Conservation (phyloP, 2,888 invertebrate genomes). For the Plebejus argus region DNA sequence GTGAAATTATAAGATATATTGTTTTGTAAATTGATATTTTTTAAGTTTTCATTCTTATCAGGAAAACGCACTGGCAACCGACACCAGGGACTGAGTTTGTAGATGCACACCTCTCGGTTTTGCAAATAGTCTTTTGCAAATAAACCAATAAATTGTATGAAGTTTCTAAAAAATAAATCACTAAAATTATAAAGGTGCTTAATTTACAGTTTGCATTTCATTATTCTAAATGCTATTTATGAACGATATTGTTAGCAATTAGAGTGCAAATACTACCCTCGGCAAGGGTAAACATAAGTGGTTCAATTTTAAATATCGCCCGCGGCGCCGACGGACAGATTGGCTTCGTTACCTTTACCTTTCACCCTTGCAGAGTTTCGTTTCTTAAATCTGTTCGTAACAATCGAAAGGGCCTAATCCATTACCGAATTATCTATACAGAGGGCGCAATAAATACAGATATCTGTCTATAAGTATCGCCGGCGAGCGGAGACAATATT, state of each 20-base stretch:
- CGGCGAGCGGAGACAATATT: slow-evolving; percentile 77
- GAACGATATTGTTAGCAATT: slow-evolving; percentile 23
- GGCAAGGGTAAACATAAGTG: slow-evolving; percentile 44
- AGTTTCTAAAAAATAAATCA: background rate
- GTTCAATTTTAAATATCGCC: slow-evolving; percentile 40
- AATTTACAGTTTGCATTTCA: background rate
- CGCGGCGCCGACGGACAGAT: slow-evolving; percentile 58
- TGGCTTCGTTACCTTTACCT: slow-evolving; percentile 60
- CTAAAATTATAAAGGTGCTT: background rate
- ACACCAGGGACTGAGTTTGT: too few species aligned
- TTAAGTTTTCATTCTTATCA: too few species aligned
- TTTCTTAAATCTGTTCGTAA: slow-evolving; percentile 48
- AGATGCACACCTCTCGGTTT: too few species aligned
- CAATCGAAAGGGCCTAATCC: slow-evolving; percentile 67
- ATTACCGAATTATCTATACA: slow-evolving; percentile 76
- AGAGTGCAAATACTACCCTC: slow-evolving; percentile 13
- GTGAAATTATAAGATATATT: too few species aligned
- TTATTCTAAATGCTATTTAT: background rate
- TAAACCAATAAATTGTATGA: too few species aligned
- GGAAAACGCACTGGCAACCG: too few species aligned
- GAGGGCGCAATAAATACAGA: slow-evolving; percentile 73
- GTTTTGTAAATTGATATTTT: too few species aligned
- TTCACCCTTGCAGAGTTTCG: background rate
- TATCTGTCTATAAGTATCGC: slow-evolving; percentile 74
- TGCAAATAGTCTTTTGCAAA: too few species aligned